A percentile compares a stretch with the other conserved stretches of the same genome.
Evolutionary conservation across 2,797 vertebrate species (phyloP).

Genomic region (Enteromius argenteus): DNA sequence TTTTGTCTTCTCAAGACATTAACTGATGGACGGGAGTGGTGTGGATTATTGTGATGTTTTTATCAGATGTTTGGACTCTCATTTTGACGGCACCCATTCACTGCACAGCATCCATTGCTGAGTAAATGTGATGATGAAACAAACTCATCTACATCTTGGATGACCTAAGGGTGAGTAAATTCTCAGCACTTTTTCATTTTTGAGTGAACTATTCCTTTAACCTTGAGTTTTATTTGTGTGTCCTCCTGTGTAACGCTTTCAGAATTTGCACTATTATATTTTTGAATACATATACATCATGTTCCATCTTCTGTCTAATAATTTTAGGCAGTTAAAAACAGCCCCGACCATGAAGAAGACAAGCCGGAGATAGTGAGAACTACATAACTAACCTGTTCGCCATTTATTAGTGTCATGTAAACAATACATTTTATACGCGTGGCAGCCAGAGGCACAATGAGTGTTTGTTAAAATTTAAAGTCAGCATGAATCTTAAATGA

Average conservation of each 20-base stretch:
- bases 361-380: not conserved
- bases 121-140: not conserved
- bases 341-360: not conserved
- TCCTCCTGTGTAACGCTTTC: not conserved
- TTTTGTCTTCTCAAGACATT: not conserved
- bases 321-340: not conserved
- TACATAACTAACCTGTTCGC: not conserved
- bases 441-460: not conserved
- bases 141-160: not conserved
- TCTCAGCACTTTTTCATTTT: not conserved
- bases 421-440: not conserved
- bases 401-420: slow-evolving; percentile 6
- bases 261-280: not conserved
- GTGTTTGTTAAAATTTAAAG: slow-evolving; percentile 43
- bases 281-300: not conserved
- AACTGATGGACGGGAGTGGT: not conserved
- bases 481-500: slow-evolving; percentile 22
- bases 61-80: not conserved
- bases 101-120: not conserved
- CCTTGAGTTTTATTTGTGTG: not conserved
- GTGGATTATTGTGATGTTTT: not conserved
- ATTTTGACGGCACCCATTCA: not conserved
- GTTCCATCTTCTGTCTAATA: not conserved
- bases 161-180: not conserved
- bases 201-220: not conserved